These are phyloP conservation scores for Stomatorhinus walkeri DNA, from an alignment of 2,797 vertebrate genomes.

Conservation along the genomic window DNA sequence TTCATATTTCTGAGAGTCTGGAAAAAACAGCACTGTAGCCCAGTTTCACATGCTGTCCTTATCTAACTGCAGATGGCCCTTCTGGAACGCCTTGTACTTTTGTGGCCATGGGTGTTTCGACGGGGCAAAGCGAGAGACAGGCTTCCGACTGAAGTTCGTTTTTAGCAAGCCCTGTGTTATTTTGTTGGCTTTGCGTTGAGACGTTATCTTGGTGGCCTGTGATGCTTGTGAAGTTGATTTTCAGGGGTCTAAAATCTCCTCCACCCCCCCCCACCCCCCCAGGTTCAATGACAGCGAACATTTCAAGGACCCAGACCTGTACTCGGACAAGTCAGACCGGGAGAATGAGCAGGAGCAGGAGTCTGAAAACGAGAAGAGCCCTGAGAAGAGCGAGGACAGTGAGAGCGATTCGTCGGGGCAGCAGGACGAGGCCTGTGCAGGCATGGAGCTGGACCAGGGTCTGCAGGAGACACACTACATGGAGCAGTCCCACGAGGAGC, in stretches of 20 bases:
- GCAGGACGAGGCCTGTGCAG: slow-evolving; percentile 85
- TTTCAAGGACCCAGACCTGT: slow-evolving; percentile 89
- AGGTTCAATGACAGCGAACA: slow-evolving; percentile 92
- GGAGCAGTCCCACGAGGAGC: slow-evolving; percentile 85
- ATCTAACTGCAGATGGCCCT: background rate
- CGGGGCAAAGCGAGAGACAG: background rate
- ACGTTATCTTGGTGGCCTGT: background rate
- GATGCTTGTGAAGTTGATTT: background rate
- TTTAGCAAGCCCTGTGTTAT: background rate
- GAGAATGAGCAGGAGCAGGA: slow-evolving; percentile 93
- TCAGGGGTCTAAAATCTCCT: background rate
- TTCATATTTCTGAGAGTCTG: background rate
- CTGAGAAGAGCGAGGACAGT: slow-evolving; percentile 93
- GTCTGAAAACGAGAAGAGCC: slow-evolving; percentile 84
- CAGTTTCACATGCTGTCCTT: background rate
- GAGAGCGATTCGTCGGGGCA: slow-evolving; percentile 92
- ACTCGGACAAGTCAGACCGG: slow-evolving; percentile 94
- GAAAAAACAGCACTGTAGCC: background rate
- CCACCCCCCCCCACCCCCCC: background rate
- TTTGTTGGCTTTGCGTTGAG: background rate
- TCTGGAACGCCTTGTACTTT: background rate
- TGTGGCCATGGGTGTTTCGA: background rate
- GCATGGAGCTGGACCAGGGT: slow-evolving; percentile 76
- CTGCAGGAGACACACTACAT: slow-evolving; percentile 79
- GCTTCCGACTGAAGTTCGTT: background rate